Conservation (phyloP, 1,140 invertebrate species). For the Microplitis mediator region DNA sequence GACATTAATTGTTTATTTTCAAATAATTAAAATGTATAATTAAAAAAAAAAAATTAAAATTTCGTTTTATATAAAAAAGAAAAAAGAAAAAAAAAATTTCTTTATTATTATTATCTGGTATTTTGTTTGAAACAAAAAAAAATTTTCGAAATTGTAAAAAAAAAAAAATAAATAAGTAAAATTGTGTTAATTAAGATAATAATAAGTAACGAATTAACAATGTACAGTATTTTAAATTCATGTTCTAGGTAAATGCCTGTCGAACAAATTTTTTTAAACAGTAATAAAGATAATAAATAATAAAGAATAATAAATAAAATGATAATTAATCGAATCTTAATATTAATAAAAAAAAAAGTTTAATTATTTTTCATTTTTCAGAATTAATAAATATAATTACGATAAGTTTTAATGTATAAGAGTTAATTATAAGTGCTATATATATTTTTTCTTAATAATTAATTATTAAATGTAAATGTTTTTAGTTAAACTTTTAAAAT, state of each 20-base stretch:
- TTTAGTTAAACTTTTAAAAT: too few relatives aligned
- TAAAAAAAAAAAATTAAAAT: neutral
- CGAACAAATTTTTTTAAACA: constrained; percentile 27
- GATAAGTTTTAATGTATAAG: neutral
- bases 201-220: constrained; percentile 35
- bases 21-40: too few relatives aligned
- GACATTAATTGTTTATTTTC: neutral
- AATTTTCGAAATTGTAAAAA: neutral
- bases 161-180: constrained; percentile 37
- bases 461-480: neutral
- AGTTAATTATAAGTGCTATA: constrained; percentile 4
- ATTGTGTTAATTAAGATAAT: constrained; percentile 39
- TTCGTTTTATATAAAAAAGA: neutral
- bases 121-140: constrained; percentile 1
- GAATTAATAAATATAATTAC: neutral
- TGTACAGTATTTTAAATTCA: constrained; percentile 58
- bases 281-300: constrained; percentile 9
- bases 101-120: neutral
- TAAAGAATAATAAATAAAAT: neutral
- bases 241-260: constrained; percentile 38
- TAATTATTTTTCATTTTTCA: constrained; percentile 2
- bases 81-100: neutral
- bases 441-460: neutral
- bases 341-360: neutral
- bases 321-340: neutral